A percentile compares a stretch with the other conserved stretches of the same genome.
Evolutionary conservation across 1,140 invertebrate genomes (phyloP).

Genomic region (Eueides isabella): DNA sequence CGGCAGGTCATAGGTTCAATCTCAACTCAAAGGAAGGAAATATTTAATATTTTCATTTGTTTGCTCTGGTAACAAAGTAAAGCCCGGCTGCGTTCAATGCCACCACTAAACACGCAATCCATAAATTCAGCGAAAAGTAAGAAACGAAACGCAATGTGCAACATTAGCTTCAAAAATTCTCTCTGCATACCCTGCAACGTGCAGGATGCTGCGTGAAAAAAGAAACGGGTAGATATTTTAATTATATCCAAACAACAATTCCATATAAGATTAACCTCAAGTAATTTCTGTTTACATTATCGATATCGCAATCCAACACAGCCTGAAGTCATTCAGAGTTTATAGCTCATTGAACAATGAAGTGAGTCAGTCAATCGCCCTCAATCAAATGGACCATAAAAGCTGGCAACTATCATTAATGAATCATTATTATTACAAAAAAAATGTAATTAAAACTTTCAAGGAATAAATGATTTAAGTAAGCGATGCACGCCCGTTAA

Average conservation of each 20-base stretch:
- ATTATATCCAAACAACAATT: not conserved
- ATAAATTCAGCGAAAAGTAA: no score
- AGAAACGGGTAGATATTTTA: not conserved
- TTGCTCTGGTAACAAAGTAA: no score
- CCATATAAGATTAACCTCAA: not conserved
- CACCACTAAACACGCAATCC: no score
- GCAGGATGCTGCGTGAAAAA: not conserved
- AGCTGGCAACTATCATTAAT: not conserved
- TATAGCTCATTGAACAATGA: constrained; percentile 25
- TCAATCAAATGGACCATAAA: constrained; percentile 20
- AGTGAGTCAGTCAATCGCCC: constrained; percentile 19
- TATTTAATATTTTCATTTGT: no score
- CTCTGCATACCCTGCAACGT: not conserved
- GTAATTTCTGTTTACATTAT: not conserved
- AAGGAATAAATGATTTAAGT: no score
- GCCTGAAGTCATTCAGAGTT: constrained; percentile 17
- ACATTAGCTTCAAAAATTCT: not conserved
- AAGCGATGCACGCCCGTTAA: no score
- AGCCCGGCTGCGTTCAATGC: no score
- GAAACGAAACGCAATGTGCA: no score
- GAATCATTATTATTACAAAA: constrained; percentile 11
- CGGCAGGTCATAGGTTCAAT: no score
- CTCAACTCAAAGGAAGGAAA: no score
- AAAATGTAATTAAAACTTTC: not conserved
- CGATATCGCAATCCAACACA: constrained; percentile 2